phyloP scores from a whole-genome alignment of 1,140 invertebrate species.

The Elysia chlorotica region DNA sequence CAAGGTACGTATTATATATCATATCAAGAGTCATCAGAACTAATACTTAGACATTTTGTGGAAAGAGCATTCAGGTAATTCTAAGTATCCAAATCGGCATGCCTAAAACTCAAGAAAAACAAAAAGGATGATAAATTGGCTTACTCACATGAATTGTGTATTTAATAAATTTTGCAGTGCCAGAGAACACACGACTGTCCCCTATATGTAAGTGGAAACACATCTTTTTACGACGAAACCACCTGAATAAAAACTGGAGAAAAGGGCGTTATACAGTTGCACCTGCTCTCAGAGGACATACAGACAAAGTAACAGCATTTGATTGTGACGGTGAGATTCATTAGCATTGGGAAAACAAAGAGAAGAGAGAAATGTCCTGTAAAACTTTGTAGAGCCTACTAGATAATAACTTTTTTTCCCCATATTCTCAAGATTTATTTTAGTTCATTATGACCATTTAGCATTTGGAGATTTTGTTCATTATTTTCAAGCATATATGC shows the following conservation, averaged over 20 bases:
- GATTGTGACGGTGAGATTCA: constrained; percentile 46
- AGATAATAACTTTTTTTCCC: not conserved
- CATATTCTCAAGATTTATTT: too few species aligned
- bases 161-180: constrained; percentile 26
- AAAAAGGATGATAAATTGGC: not conserved
- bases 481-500: too few species aligned
- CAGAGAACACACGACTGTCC: constrained; percentile 32
- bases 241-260: constrained; percentile 51
- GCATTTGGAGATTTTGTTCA: not conserved
- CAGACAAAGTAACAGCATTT: constrained; percentile 46
- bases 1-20: too few species aligned
- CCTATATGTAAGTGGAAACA: constrained; percentile 52
- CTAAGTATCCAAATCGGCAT: too few species aligned
- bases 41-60: not conserved
- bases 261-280: constrained; percentile 46
- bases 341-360: not conserved
- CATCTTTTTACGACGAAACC: constrained; percentile 42
- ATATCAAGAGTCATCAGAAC: not conserved
- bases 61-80: too few species aligned
- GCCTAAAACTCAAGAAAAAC: too few species aligned
- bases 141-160: not conserved
- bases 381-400: not conserved
- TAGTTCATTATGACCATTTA: not conserved
- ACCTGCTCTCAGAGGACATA: constrained; percentile 48
- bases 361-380: not conserved